Conservation (phyloP, 1,140 invertebrate species). For the Drosophila aff. region DNA sequence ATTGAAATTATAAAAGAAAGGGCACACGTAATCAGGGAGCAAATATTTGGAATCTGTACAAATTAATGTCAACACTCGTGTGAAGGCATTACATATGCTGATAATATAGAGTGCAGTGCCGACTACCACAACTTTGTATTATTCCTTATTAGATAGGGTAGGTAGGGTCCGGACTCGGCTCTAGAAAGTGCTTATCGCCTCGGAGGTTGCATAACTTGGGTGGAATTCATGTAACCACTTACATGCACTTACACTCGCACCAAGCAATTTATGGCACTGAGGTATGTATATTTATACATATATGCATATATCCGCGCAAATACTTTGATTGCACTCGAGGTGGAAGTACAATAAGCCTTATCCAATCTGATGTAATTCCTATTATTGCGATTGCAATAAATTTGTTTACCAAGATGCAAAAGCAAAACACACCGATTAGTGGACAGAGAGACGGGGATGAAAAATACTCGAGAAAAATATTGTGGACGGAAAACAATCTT, state of each 20-base stretch:
- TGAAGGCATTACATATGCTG: conserved; percentile 47
- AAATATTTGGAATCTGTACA: conserved; percentile 18
- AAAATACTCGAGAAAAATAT: conserved; percentile 32
- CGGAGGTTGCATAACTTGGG: conserved; percentile 51
- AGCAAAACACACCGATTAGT: conserved; percentile 6
- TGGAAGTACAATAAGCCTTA: conserved; percentile 23
- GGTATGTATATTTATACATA: background rate
- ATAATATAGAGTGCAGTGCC: conserved; percentile 11
- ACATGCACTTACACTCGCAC: conserved; percentile 1
- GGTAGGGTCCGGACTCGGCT: conserved; percentile 1
- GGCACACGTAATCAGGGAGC: conserved; percentile 3
- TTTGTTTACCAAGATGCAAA: conserved; percentile 59
- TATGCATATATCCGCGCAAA: conserved; percentile 4
- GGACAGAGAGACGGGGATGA: conserved; percentile 1
- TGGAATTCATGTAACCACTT: conserved; percentile 26
- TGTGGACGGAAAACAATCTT: conserved; percentile 26
- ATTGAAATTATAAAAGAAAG: conserved; percentile 22
- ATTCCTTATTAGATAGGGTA: conserved; percentile 7
- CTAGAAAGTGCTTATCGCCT: conserved; percentile 19
- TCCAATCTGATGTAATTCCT: conserved; percentile 63
- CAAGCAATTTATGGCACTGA: conserved; percentile 38
- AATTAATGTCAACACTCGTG: conserved; percentile 24
- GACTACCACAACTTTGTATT: conserved; percentile 41
- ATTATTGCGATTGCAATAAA: conserved; percentile 54
- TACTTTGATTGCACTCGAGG: background rate